Evolutionary conservation across 1,140 invertebrate genomes (phyloP).

Genomic region (Ruditapes philippinarum): DNA sequence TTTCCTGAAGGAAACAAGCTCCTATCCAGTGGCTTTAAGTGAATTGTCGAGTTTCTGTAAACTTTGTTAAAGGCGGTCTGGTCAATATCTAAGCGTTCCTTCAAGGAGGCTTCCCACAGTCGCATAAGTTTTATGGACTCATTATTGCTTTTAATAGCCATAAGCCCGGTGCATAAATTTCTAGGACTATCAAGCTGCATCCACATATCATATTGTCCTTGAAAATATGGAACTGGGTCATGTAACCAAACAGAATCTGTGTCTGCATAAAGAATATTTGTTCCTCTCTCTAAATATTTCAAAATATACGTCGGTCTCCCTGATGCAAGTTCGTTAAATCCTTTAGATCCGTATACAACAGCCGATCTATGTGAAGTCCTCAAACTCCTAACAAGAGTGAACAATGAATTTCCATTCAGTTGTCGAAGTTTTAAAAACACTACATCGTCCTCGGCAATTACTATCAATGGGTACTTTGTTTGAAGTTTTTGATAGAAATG

Average conservation of each 20-base stretch:
- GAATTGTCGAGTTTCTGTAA: neutral
- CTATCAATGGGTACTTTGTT: neutral
- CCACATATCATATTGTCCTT: neutral
- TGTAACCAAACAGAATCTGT: neutral
- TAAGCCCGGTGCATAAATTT: neutral
- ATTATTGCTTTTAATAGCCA: neutral
- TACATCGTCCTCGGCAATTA: neutral
- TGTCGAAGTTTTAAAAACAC: neutral
- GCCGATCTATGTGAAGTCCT: neutral
- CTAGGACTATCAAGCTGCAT: neutral
- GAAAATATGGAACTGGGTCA: neutral
- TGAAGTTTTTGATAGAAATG: neutral
- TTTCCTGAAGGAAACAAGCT: neutral
- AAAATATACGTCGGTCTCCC: neutral
- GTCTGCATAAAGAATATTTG: neutral
- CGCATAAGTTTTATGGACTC: neutral
- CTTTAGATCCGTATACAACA: neutral
- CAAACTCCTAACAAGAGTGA: neutral
- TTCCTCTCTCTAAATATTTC: neutral
- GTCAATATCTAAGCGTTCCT: neutral
- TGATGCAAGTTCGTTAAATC: neutral
- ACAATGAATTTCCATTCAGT: neutral
- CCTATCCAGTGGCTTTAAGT: neutral
- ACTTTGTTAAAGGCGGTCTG: neutral
- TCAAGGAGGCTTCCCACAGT: neutral